Evolutionary conservation across 2,113 vertebrate genomes (phyloP).

Genomic region (Atractosteus spatula): DNA sequence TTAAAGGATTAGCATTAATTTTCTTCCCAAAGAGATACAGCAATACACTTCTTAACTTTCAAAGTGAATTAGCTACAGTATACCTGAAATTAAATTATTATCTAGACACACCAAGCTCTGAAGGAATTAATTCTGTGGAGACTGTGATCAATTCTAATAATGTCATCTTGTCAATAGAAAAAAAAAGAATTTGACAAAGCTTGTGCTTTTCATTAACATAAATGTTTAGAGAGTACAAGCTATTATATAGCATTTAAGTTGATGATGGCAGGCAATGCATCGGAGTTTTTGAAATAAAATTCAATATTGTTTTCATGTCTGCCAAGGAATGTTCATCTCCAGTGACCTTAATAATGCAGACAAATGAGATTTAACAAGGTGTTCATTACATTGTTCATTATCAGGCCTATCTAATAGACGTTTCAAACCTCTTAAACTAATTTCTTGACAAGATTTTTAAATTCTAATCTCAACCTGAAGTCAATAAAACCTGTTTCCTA

Average conservation of each 20-base stretch:
- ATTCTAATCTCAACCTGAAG: constrained; percentile 36
- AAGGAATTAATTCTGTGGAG: constrained; percentile 8
- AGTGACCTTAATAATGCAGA: constrained; percentile 42
- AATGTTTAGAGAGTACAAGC: neutral
- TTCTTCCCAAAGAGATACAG: neutral
- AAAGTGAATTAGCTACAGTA: constrained; percentile 19
- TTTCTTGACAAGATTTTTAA: constrained; percentile 45
- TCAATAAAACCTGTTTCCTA: constrained; percentile 51
- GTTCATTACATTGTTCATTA: constrained; percentile 54
- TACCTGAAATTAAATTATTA: constrained; percentile 23
- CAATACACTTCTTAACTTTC: constrained; percentile 14
- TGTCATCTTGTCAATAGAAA: constrained; percentile 11
- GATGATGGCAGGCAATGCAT: neutral
- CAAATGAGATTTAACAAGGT: constrained; percentile 40
- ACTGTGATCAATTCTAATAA: constrained; percentile 16
- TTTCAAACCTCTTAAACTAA: constrained; percentile 43
- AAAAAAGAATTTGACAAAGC: constrained; percentile 7
- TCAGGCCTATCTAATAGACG: constrained; percentile 43
- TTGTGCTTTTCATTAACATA: constrained; percentile 13
- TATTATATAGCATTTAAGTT: neutral
- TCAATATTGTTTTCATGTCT: constrained; percentile 27
- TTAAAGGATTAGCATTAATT: constrained; percentile 5
- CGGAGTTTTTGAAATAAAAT: constrained; percentile 34
- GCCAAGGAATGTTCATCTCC: constrained; percentile 45
- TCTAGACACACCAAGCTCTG: neutral